A percentile compares a stretch with the other conserved stretches of the same genome.
Evolutionary conservation across 1,140 invertebrate genomes (phyloP).

Genomic region (Panagrolaimus sp.): DNA sequence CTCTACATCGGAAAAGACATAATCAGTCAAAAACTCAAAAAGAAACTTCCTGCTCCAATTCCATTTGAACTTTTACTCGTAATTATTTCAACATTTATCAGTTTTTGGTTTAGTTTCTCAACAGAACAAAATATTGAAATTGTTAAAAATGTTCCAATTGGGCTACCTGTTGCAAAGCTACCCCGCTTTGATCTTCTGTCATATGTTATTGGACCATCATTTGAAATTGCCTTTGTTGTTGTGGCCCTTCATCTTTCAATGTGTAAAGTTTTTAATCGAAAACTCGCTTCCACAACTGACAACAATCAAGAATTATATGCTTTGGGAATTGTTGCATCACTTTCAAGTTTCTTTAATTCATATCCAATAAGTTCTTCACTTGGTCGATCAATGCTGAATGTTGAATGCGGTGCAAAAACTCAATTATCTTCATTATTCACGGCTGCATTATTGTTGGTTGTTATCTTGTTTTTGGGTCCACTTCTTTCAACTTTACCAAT

Average conservation of each 20-base stretch:
- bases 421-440: conserved; percentile 50
- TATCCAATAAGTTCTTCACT: conserved; percentile 61
- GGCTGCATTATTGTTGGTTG: conserved; percentile 60
- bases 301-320: conserved; percentile 66
- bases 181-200: conserved; percentile 58
- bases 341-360: conserved; percentile 63
- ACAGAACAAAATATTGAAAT: conserved; percentile 27
- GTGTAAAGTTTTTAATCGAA: conserved; percentile 64
- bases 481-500: conserved; percentile 63
- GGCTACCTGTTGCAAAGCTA: conserved; percentile 53
- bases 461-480: conserved; percentile 62
- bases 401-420: conserved; percentile 62
- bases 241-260: conserved; percentile 66
- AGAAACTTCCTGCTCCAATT: conserved; percentile 32
- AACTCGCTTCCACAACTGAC: conserved; percentile 64
- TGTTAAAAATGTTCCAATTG: conserved; percentile 42
- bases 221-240: conserved; percentile 64
- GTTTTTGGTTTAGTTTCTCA: conserved; percentile 34
- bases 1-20: conserved; percentile 49
- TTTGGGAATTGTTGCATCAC: conserved; percentile 62
- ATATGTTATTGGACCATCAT: conserved; percentile 52
- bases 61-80: conserved; percentile 55
- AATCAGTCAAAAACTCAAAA: conserved; percentile 34
- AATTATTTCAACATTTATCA: conserved; percentile 41
- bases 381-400: conserved; percentile 62